A percentile compares a stretch with the other conserved stretches of the same genome.
Evolutionary conservation across 2,797 vertebrate genomes (phyloP).

Genomic region (Brachyalestes nurse): DNA sequence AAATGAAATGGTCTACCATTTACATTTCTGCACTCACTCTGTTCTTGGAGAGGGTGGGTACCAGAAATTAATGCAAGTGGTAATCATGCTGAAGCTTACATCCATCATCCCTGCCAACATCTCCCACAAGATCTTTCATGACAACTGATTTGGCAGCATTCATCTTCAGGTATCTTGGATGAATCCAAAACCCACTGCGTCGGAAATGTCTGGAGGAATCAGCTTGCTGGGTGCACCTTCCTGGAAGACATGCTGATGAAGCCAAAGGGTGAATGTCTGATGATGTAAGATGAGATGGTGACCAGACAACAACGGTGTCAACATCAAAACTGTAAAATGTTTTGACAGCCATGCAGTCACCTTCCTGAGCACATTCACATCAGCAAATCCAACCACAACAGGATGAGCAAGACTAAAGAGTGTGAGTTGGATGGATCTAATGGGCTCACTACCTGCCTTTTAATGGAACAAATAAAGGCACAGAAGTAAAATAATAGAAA

Average conservation of each 20-base stretch:
- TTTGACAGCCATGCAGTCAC: slow-evolving; percentile 6
- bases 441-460: neutral
- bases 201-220: neutral
- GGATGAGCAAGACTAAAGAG: neutral
- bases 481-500: neutral
- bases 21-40: no score
- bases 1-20: neutral
- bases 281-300: slow-evolving; percentile 3
- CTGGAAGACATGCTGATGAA: slow-evolving; percentile 9
- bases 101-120: neutral
- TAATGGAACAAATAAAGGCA: neutral
- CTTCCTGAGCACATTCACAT: neutral
- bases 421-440: neutral
- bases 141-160: neutral
- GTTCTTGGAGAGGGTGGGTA: neutral
- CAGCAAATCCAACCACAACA: neutral
- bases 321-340: neutral
- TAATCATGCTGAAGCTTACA: neutral
- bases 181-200: neutral
- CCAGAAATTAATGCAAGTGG: neutral
- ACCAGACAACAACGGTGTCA: neutral
- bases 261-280: neutral
- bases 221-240: neutral
- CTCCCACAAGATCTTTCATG: neutral
- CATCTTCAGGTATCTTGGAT: neutral